Evolutionary conservation across 2,888 invertebrate species (phyloP), one percentile per base, ranked within the genome.

Genomic region (Ectropis crepuscularia): DNA sequence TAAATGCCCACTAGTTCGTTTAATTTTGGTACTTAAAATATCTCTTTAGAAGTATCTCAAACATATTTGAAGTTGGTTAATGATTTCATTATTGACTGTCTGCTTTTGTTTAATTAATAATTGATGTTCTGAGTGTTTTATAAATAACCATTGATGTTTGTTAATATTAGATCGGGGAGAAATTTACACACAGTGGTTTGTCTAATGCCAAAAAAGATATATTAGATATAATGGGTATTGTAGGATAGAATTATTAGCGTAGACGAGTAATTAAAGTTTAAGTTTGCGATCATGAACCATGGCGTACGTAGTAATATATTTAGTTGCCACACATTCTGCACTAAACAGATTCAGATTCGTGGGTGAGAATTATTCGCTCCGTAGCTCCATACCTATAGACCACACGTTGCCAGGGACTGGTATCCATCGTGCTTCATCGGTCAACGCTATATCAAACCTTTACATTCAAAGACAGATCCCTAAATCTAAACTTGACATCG

Each of bases 301-400:
- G 65, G 73, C 75, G 72, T 79, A 51, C 42, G 61, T 70, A 65
- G 68, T 50, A 41, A 48, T 74, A 67, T 80, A 78, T 85, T 83
- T 69, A 75, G 81, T 90, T 90, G 90, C 89, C 72, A 82, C 79
- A 87, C 84, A 85, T 80, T 68, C 69, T 81, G 89, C 90, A 89
- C 89, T 70, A 61, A 64, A 66, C 74, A 70, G 67, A 63, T 63
- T 79, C 74, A 70, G 67, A 63, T 63, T 79, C 76, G 75, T 76
- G 81, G 53, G 53, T 36, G 7, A 41, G 28, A 47, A 38, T 37
- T 39, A 43, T 43, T 11, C 38, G 38, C 43, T 38, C 38, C 59
- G 72, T 75, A 70, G 63, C 72, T 67, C 77, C 72, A 68, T 61
- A 70, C 63, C 43, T 74, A 28, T 28, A 28, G 71, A 74, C 76